These are phyloP conservation scores for Pyrocephalus nanus DNA, from an alignment of 2,797 vertebrate genomes.

Conservation along the genomic window DNA sequence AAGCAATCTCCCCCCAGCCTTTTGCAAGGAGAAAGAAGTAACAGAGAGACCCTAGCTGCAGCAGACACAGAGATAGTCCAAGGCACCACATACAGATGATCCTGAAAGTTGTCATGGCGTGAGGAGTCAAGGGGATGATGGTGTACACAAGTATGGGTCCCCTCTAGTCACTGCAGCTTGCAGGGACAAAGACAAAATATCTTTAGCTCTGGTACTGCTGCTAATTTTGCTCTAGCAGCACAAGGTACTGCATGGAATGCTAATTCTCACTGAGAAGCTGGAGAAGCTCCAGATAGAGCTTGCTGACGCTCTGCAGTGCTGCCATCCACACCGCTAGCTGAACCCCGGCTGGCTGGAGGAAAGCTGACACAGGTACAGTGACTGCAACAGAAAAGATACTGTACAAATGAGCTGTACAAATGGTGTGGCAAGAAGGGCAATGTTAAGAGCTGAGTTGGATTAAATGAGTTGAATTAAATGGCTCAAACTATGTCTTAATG, in stretches of 20 bases:
- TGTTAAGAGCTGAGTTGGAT: not conserved
- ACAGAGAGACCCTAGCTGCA: not conserved
- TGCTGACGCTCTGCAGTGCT: not conserved
- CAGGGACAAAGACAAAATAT: not conserved
- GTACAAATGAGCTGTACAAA: not conserved
- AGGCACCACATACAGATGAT: not conserved
- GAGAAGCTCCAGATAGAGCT: not conserved
- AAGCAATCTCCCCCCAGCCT: not conserved
- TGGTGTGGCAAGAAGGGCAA: not conserved
- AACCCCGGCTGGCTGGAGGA: not conserved
- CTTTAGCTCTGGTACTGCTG: not conserved
- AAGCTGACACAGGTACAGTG: not conserved
- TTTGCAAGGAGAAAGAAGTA: not conserved
- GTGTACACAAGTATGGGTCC: not conserved
- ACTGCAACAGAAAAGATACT: not conserved
- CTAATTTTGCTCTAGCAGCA: not conserved
- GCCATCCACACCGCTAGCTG: not conserved
- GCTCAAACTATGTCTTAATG: not conserved
- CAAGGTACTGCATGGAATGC: not conserved
- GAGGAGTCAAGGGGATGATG: not conserved
- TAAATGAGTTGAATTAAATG: not conserved
- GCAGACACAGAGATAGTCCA: not conserved
- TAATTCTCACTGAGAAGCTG: not conserved
- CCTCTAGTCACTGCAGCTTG: not conserved
- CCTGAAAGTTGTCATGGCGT: not conserved